These are phyloP conservation scores for Sardinella longiceps DNA, from an alignment of 2,797 vertebrate genomes.

Conservation along the genomic window DNA sequence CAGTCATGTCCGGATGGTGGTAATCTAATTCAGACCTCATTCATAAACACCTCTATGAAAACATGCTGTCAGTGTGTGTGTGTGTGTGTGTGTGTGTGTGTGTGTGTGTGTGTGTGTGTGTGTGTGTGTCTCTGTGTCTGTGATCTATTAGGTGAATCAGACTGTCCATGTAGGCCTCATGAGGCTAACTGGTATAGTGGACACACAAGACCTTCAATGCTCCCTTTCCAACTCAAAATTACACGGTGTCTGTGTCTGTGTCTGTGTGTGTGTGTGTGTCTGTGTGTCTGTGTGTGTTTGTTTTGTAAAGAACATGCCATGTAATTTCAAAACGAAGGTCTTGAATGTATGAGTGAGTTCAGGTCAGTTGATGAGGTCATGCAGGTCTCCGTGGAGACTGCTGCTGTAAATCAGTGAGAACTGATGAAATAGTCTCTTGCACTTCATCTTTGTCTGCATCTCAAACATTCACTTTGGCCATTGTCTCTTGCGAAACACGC, in stretches of 20 bases:
- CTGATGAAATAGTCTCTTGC: not conserved
- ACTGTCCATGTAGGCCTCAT: no score
- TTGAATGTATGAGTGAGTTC: not conserved
- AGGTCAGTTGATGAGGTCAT: not conserved
- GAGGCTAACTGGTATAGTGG: no score
- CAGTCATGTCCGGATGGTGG: constrained; percentile 63
- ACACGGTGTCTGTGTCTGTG: constrained; percentile 59
- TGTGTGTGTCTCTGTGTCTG: not conserved
- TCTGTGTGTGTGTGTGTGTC: constrained; percentile 31
- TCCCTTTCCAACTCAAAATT: no score
- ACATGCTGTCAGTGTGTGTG: constrained; percentile 57
- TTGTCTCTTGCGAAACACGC: not conserved
- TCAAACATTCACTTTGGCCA: no score
- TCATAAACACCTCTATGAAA: constrained; percentile 53
- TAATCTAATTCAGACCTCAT: constrained; percentile 63
- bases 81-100: constrained; percentile 36
- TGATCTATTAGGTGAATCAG: no score
- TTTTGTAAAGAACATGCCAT: not conserved
- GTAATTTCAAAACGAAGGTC: not conserved
- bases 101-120: not conserved
- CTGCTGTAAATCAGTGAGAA: not conserved
- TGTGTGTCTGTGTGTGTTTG: not conserved
- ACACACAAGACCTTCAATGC: no score
- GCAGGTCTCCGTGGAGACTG: not conserved
- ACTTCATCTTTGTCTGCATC: no score